Evolutionary conservation across 2,888 invertebrate genomes (phyloP), one percentile per base, ranked within the genome.

Genomic region (Acanthococcus lagerstroemiae): DNA sequence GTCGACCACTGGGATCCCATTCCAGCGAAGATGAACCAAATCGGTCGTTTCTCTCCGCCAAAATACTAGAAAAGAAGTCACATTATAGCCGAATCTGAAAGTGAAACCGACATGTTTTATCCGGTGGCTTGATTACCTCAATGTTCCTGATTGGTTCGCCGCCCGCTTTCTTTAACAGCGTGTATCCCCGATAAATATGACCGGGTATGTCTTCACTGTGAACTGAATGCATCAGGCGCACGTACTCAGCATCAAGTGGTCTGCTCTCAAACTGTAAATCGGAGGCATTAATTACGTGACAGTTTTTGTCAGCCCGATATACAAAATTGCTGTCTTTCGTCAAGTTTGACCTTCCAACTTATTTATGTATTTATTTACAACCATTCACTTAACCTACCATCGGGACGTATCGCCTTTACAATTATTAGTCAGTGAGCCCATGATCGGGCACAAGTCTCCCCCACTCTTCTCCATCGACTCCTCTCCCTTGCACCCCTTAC

Each of bases 11-110:
- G 90, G 0, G 88, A 86, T 1, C 91, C 90, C 90, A 95, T 89
- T 30, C 93, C 93, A 61, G 93, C 89, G 78, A 91, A 95, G 48
- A 93, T 84, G 77, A 88, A 93, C 84, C 92, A 92, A 1, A 93
- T 79, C 1, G 92, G 89, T 0, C 86, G 80, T 63, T 80, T 80
- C 0, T 80, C 78, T 0, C 84, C 85, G 0, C 82, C 79, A 74
- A 80, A 83, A 74, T 84, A 83, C 70, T 83, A 79, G 24, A 82
- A 63, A 44, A 58, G 55, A n/a, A n/a, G n/a, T n/a, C 4, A 7
- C 6, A 2, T 27, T 3, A 26, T 17, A 12, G n/a, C 6, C 1
- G 17, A 3, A 50, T 50, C 24, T 52, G 50, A 5, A 50, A 6
- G 1, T 15, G 4, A 22, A 21, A 50, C 15, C 12, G n/a, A n/a